Evolutionary conservation across 2,113 vertebrate genomes (phyloP).

Genomic region (Bufo bufo): DNA sequence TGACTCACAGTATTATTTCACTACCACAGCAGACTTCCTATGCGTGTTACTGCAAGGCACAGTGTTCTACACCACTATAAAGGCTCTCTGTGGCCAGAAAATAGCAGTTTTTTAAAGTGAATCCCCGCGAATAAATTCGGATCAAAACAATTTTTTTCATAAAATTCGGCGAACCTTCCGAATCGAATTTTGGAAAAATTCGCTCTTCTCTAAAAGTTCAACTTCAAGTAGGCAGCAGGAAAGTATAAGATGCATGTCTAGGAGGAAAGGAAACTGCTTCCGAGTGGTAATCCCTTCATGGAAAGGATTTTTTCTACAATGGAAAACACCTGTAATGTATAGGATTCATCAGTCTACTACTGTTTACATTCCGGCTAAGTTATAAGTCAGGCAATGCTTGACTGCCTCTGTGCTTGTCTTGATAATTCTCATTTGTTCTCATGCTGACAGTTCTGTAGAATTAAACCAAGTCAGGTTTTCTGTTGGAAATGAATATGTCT

Average conservation of each 20-base stretch:
- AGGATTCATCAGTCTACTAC: conserved; percentile 59
- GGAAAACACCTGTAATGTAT: conserved; percentile 59
- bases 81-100: too few relatives aligned
- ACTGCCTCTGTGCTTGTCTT: conserved; percentile 65
- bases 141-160: too few relatives aligned
- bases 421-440: conserved; percentile 69
- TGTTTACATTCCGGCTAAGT: conserved; percentile 67
- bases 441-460: conserved; percentile 74
- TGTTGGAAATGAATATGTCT: conserved; percentile 51
- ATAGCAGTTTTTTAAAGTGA: too few relatives aligned
- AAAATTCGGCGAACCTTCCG: too few relatives aligned
- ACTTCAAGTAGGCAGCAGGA: not conserved
- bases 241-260: not conserved
- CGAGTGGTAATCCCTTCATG: not conserved
- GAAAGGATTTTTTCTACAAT: conserved; percentile 28
- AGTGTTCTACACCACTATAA: too few relatives aligned
- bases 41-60: too few relatives aligned
- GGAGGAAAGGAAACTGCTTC: not conserved
- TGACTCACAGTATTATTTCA: too few relatives aligned
- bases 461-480: conserved; percentile 70
- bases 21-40: too few relatives aligned
- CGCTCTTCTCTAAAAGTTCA: not conserved
- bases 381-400: conserved; percentile 57
- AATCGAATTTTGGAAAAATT: too few relatives aligned
- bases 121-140: too few relatives aligned